Base-by-base conservation (phyloP, 2,797 vertebrate species). In the Chiroxiphia lanceolata region DNA sequence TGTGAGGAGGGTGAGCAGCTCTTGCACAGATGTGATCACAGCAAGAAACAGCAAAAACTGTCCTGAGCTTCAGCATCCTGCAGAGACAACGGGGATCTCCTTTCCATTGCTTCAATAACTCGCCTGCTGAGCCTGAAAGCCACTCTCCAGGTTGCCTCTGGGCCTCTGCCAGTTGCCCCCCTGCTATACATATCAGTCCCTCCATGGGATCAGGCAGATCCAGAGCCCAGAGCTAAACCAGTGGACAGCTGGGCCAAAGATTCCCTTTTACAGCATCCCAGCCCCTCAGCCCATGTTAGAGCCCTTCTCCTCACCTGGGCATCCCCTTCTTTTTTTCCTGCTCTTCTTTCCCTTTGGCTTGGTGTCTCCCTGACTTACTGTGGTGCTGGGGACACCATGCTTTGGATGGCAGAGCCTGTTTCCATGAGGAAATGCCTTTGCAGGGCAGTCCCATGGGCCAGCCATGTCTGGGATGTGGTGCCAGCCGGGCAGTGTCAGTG, bases 21-120 rank as follows among this genome's bases (percentile, higher is more conserved):
- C 64, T 33, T n/a, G 56, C 69, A 20, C n/a, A 42, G 83, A 61
- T 87, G 78, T 34, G 71, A 70, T 36, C 1, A 0, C 51, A 72
- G 56, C 71, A 67, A 94, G 70, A 63, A 93, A 56, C 29, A 45
- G 91, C 85, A 78, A 69, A 87, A 87, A 29, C 15, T 44, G 25
- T 47, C 54, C 44, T 60, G 68, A 72, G 69, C 47, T 59, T 88
- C 50, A 22, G 72, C 8, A 1, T 29, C 59, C 44, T 60, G 44
- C 45, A 51, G 84, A 83, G 63, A 87, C 0, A 4, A 33, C n/a
- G 4, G 3, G 82, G 79, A 75, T 87, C 84, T 92, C 87, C 63
- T 87, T 83, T 60, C 71, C 36, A 4, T 48, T 0, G 60, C 87
- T 77, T 72, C 13, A 8, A 27, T 71, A 87, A 85, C 45, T 33